Evolutionary conservation across 2,113 vertebrate genomes (phyloP).

Genomic region (Psittacara wagleri): DNA sequence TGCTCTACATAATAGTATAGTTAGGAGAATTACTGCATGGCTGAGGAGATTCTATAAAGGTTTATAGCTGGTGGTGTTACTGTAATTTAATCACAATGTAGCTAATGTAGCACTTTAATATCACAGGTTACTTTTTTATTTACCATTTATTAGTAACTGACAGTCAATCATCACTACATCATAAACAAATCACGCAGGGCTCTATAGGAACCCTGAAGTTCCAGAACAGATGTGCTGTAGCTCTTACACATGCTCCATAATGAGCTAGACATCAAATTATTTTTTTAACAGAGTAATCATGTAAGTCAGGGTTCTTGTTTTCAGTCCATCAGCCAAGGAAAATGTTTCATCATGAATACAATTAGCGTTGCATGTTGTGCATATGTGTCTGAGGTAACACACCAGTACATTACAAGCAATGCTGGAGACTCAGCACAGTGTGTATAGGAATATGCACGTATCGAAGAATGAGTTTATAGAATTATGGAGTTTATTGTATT

Average conservation of each 20-base stretch:
- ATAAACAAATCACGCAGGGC: conserved; percentile 77
- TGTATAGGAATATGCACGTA: neutral
- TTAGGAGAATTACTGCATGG: conserved; percentile 83
- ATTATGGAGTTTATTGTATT: neutral
- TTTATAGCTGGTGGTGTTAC: conserved; percentile 80
- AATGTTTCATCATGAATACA: conserved; percentile 34
- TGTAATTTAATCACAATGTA: conserved; percentile 84
- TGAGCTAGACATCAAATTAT: conserved; percentile 57
- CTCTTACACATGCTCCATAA: conserved; percentile 22
- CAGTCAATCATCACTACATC: conserved; percentile 82
- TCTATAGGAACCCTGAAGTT: conserved; percentile 67
- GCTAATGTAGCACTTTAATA: conserved; percentile 82
- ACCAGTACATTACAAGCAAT: neutral
- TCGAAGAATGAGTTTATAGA: neutral
- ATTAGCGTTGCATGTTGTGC: conserved; percentile 11
- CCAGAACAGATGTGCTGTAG: conserved; percentile 14
- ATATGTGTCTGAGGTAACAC: neutral
- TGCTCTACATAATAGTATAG: conserved; percentile 84
- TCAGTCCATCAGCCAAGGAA: conserved; percentile 52
- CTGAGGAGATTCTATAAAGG: conserved; percentile 81
- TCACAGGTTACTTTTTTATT: conserved; percentile 80
- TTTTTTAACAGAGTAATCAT: conserved; percentile 49
- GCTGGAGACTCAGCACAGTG: neutral
- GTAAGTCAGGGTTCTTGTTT: conserved; percentile 40
- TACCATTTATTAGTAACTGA: conserved; percentile 82